These are phyloP conservation scores for Selenia dentaria DNA, from an alignment of 2,888 invertebrate genomes.

Conservation along the genomic window DNA sequence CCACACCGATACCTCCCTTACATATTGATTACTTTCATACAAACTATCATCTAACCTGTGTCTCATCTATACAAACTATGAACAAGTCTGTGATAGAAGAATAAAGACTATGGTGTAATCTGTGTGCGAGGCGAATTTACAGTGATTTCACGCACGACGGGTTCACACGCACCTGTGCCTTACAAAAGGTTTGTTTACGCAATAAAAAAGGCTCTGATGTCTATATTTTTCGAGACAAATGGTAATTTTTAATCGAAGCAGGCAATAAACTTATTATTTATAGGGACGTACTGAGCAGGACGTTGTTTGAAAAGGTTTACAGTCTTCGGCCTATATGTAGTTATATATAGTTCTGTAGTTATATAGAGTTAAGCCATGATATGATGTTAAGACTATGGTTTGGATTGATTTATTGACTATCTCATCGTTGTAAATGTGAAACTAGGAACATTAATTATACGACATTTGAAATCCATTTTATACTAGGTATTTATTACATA, in stretches of 20 bases:
- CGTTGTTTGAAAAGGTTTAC: too few species aligned
- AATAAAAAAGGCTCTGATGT: slow-evolving; percentile 50
- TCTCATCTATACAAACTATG: background rate
- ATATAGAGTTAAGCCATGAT: too few species aligned
- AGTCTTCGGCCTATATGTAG: too few species aligned
- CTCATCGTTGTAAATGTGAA: too few species aligned
- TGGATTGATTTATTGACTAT: too few species aligned
- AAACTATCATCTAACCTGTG: slow-evolving; percentile 3
- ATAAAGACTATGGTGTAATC: background rate
- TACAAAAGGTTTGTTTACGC: slow-evolving; percentile 61
- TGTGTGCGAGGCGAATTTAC: slow-evolving; percentile 62
- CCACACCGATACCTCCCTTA: slow-evolving; percentile 64
- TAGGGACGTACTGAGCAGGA: too few species aligned
- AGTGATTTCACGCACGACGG: slow-evolving; percentile 77
- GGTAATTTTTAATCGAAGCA: slow-evolving; percentile 18
- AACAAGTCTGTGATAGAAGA: slow-evolving; percentile 1
- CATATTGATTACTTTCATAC: background rate
- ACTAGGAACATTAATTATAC: too few species aligned
- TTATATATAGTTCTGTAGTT: too few species aligned
- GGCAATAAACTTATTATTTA: slow-evolving; percentile 3
- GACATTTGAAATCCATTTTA: too few species aligned
- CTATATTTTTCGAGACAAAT: slow-evolving; percentile 30
- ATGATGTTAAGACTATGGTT: too few species aligned
- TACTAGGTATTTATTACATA: too few species aligned
- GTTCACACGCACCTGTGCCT: slow-evolving; percentile 76